phyloP scores from a whole-genome alignment of 2,113 vertebrate genomes.

The Tringa solitaria region DNA sequence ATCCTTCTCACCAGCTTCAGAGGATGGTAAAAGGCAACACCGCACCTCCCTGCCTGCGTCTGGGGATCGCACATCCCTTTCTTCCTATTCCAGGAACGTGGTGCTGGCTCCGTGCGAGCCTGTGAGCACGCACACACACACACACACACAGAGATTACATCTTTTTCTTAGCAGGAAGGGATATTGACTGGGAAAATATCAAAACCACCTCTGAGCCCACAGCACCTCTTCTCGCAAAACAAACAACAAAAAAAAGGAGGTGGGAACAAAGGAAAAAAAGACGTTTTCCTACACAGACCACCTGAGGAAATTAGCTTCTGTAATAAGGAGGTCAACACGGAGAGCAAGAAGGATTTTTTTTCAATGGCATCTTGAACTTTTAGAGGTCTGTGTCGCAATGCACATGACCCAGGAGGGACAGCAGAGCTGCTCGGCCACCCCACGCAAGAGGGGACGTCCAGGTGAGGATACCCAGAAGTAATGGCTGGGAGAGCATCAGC shows the following conservation, averaged over 20 bases:
- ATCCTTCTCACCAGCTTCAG: background rate
- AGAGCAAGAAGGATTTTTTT: background rate
- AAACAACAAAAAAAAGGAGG: background rate
- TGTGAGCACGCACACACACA: background rate
- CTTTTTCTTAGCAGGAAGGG: slow-evolving; percentile 57
- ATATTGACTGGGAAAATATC: slow-evolving; percentile 68
- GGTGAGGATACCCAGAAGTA: background rate
- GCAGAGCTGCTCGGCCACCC: background rate
- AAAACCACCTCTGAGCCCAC: slow-evolving; percentile 43
- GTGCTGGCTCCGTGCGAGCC: background rate
- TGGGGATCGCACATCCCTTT: background rate
- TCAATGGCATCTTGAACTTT: background rate
- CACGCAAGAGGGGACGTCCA: accelerated
- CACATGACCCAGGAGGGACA: background rate
- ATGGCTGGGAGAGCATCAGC: background rate
- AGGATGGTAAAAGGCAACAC: background rate
- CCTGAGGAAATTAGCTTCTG: background rate
- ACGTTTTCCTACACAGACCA: background rate
- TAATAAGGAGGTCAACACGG: background rate
- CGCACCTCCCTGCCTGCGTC: background rate
- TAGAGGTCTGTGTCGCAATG: background rate
- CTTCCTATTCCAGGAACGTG: background rate
- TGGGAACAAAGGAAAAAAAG: background rate
- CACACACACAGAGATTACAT: background rate
- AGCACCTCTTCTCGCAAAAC: slow-evolving; percentile 37